Evolutionary conservation across 2,888 invertebrate genomes (phyloP).

Genomic region (Aleiodes testaceus): DNA sequence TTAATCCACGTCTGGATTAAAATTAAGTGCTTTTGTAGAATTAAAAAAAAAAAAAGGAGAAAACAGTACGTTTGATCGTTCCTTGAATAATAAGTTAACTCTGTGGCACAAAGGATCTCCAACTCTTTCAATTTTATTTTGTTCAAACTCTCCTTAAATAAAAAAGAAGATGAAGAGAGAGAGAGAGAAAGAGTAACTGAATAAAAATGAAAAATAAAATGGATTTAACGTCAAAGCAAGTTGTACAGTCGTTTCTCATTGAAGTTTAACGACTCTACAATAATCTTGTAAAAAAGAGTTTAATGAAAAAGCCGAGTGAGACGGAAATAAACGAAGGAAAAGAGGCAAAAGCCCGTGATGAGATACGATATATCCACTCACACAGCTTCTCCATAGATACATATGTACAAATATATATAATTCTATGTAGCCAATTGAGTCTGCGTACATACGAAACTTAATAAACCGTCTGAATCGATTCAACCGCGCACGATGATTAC

Average conservation of each 20-base stretch:
- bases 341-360: constrained; percentile 5
- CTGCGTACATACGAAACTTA: constrained; percentile 24
- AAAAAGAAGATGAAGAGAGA: not conserved
- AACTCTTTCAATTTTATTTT: not conserved
- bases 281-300: constrained; percentile 27
- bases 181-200: not conserved
- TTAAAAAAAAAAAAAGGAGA: not conserved
- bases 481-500: constrained; percentile 32
- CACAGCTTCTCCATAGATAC: not conserved
- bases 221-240: constrained; percentile 17
- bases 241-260: constrained; percentile 21
- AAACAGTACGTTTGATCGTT: constrained; percentile 5
- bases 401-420: not conserved
- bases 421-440: not conserved
- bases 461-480: constrained; percentile 27
- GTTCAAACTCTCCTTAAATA: constrained; percentile 3
- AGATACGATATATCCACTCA: constrained; percentile 2
- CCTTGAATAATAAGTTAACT: constrained; percentile 12
- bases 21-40: constrained; percentile 17
- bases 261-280: constrained; percentile 26
- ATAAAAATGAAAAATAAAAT: constrained; percentile 15
- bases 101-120: not conserved
- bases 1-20: not conserved
- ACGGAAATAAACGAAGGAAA: constrained; percentile 5
- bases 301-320: constrained; percentile 18